phyloP scores from a whole-genome alignment of 2,797 vertebrate genomes.

The Sebastes jordani region DNA sequence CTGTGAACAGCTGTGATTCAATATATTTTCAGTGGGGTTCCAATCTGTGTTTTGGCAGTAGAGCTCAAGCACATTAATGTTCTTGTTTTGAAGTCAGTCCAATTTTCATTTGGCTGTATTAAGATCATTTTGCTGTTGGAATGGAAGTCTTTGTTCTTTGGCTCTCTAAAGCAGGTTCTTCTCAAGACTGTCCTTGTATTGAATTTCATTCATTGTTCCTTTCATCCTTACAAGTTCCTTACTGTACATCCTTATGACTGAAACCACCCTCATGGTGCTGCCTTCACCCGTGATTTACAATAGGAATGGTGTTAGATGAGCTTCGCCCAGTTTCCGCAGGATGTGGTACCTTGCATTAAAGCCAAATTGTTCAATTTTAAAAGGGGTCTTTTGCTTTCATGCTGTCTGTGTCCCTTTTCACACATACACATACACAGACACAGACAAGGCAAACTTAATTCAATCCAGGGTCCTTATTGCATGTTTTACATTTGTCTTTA shows the following conservation, averaged over 20 bases:
- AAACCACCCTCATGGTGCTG: neutral
- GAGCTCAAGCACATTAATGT: neutral
- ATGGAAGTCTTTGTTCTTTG: constrained; percentile 32
- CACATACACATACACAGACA: neutral
- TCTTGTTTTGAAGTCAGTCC: constrained; percentile 35
- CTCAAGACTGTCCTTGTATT: constrained; percentile 14
- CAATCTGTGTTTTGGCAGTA: constrained; percentile 38
- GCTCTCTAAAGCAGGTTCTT: constrained; percentile 16
- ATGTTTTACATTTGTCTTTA: neutral
- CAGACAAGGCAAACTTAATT: neutral
- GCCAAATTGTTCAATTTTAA: neutral
- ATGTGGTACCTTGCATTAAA: neutral
- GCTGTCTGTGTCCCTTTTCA: neutral
- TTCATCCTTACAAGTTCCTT: neutral
- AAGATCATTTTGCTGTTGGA: constrained; percentile 15
- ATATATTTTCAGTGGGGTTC: constrained; percentile 23
- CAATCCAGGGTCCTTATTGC: neutral
- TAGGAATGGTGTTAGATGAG: neutral
- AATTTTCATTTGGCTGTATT: constrained; percentile 47
- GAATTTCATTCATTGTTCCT: constrained; percentile 22
- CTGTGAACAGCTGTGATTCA: constrained; percentile 27
- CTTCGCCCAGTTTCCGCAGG: neutral
- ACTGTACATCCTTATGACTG: neutral
- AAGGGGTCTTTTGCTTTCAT: neutral
- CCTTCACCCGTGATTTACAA: neutral